phyloP scores from a whole-genome alignment of 1,140 invertebrate genomes.

The Drosophila elegans region DNA sequence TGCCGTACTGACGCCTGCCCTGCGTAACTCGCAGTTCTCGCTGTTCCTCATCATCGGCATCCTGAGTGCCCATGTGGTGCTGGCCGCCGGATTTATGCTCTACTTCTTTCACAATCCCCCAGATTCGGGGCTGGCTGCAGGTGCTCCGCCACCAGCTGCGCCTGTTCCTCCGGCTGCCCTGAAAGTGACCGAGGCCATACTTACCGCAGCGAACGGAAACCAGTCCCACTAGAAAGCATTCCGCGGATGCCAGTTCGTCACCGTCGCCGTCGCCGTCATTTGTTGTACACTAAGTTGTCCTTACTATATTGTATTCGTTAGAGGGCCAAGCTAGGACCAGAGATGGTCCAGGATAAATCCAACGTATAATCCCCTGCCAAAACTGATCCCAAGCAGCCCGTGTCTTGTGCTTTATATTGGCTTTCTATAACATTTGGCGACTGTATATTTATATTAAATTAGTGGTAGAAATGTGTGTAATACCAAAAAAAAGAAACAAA shows the following conservation, averaged over 20 bases:
- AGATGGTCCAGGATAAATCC: background rate
- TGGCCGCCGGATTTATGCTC: conserved; percentile 94
- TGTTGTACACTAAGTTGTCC: conserved; percentile 47
- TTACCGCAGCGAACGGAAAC: conserved; percentile 27
- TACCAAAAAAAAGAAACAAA: conserved; percentile 18
- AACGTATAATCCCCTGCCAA: no score
- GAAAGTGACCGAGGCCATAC: conserved; percentile 25
- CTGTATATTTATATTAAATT: conserved; percentile 47
- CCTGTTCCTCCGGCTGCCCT: conserved; percentile 14
- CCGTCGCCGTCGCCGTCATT: conserved; percentile 5
- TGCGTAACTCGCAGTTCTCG: conserved; percentile 89
- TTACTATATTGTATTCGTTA: conserved; percentile 9
- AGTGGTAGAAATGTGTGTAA: conserved; percentile 31
- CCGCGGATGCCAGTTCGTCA: conserved; percentile 2
- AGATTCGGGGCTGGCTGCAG: background rate
- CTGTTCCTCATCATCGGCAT: conserved; percentile 89
- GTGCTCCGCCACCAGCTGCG: background rate
- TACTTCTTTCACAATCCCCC: conserved; percentile 87
- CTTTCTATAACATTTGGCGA: conserved; percentile 24
- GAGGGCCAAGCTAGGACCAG: background rate
- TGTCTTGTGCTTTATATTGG: conserved; percentile 16
- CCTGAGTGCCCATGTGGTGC: conserved; percentile 90
- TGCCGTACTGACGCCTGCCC: conserved; percentile 91
- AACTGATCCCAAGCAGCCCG: background rate
- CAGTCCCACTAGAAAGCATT: conserved; percentile 52